Percentiles rank a stretch among this genome's conserved stretches.
phyloP scores from a whole-genome alignment of 2,888 invertebrate genomes.

The Macrophya annulata region DNA sequence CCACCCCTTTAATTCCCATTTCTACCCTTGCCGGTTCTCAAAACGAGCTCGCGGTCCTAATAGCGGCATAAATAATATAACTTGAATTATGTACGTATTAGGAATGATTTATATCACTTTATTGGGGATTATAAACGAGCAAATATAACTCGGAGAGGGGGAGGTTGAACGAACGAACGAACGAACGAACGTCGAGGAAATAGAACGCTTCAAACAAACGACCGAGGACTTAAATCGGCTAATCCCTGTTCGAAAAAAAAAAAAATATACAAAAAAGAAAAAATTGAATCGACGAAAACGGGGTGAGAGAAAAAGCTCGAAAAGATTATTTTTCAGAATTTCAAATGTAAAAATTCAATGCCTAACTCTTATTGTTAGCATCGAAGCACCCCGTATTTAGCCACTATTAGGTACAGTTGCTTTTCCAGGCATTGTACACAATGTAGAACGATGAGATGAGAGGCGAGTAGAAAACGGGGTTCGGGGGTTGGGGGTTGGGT shows the following conservation, averaged over 20 bases:
- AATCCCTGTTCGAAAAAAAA: not conserved
- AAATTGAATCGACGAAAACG: not conserved
- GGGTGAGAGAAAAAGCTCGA: not conserved
- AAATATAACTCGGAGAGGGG: not conserved
- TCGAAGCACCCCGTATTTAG: not conserved
- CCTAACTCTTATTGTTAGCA: not conserved
- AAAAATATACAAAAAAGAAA: not conserved
- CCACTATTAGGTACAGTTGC: conserved; percentile 1
- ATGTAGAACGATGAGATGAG: conserved; percentile 1
- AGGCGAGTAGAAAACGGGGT: not conserved
- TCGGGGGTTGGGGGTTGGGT: not conserved
- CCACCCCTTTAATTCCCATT: conserved; percentile 63
- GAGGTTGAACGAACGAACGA: not conserved
- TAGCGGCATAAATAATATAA: conserved; percentile 68
- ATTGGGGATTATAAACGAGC: conserved; percentile 41
- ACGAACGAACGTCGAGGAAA: not conserved
- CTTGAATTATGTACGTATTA: conserved; percentile 68
- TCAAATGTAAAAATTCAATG: not conserved
- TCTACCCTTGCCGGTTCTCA: conserved; percentile 10
- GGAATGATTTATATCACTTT: conserved; percentile 61
- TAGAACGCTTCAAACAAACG: conserved; percentile 5
- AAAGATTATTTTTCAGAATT: not conserved
- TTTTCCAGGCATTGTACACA: conserved; percentile 9
- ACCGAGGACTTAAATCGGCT: not conserved
- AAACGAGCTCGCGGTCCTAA: conserved; percentile 61